phyloP scores from a whole-genome alignment of 2,113 vertebrate genomes.

The Chroicocephalus ridibundus region DNA sequence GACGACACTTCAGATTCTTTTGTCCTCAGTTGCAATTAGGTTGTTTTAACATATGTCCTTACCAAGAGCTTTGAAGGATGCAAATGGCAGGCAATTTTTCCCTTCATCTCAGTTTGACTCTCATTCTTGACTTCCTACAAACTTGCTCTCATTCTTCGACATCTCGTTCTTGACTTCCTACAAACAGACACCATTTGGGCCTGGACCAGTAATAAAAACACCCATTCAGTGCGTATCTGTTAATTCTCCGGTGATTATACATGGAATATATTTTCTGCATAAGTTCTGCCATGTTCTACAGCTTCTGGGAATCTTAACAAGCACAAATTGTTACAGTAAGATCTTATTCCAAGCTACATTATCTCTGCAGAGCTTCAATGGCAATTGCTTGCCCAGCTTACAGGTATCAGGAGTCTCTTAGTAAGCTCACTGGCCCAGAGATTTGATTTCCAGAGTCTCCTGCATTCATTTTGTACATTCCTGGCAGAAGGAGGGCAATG shows the following conservation, averaged over 20 bases:
- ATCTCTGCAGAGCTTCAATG: not conserved
- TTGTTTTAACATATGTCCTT: not conserved
- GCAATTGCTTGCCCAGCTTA: not conserved
- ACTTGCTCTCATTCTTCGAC: not conserved
- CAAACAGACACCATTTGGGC: not conserved
- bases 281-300: not conserved
- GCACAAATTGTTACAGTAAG: not conserved
- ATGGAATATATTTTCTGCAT: not conserved
- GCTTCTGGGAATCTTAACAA: not conserved
- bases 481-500: not conserved
- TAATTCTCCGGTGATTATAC: not conserved
- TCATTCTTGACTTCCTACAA: not conserved
- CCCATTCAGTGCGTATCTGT: accelerated
- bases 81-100: not conserved
- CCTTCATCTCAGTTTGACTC: not conserved
- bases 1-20: not conserved
- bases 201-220: not conserved
- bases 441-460: not conserved
- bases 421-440: not conserved
- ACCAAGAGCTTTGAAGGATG: not conserved
- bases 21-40: not conserved
- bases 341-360: not conserved
- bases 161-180: not conserved
- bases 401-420: not conserved
- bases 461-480: not conserved